Evolutionary conservation across 2,113 vertebrate genomes (phyloP), one percentile per base, ranked within the genome.

Genomic region (Anhinga anhinga): DNA sequence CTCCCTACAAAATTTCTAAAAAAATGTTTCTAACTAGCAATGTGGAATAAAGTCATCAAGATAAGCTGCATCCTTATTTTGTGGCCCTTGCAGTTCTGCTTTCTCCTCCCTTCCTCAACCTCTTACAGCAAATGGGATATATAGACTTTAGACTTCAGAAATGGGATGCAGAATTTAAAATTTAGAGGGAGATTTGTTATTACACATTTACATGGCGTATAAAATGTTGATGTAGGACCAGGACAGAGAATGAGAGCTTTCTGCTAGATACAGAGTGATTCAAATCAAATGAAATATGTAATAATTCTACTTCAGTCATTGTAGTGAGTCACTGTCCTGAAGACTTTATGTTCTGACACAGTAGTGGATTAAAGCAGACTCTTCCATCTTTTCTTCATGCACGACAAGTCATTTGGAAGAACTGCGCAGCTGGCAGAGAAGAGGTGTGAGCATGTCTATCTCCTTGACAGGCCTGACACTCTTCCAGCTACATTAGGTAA

Each of bases 301-400:
- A 45, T 93, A 86, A 95, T 82, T 98, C 93, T 85, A 15, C 83
- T 76, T 63, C 87, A 88, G 84, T 80, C 82, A 73, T 30, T 94
- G 91, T 69, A 71, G 62, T 98, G 95, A 98, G 96, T 98, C 97
- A 98, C 90, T 92, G 89, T 96, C 86, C 84, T 85, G 81, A 89
- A 96, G 97, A 93, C 96, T 95, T 74, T 91, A 21, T 96, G 96
- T 97, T 96, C 96, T 91, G 86, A 86, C 88, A 93, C 71, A 71
- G 86, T 84, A 83, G 93, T 55, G 87, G 93, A 89, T 91, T 73
- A 73, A 71, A 86, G 73, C 73, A 95, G 76, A 88, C 29, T 92
- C 84, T 66, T 90, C 80, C 83, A 72, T 85, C 76, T 88, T 94
- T 66, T 38, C 81, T 95, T 69, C 82, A 79, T 62, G 83, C 86